Percentiles rank a stretch among this genome's conserved stretches.
Evolutionary conservation across 2,888 invertebrate genomes (phyloP).

Genomic region (Endotricha flammealis): DNA sequence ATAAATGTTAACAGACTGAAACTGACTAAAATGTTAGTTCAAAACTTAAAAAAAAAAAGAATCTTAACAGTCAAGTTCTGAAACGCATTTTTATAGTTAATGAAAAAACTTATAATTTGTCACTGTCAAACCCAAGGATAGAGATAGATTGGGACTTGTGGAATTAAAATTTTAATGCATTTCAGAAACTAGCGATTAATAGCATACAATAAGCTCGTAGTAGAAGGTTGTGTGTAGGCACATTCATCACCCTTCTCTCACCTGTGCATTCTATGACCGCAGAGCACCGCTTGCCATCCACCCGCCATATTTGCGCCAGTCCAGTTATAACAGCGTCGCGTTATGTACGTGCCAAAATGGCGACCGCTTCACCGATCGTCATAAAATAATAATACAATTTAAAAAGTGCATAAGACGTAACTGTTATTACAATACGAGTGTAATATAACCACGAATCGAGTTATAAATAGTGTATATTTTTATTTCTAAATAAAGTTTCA

Average conservation of each 20-base stretch:
- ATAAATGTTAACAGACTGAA: too few species aligned
- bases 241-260: slow-evolving; percentile 21
- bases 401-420: slow-evolving; percentile 29
- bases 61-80: too few species aligned
- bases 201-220: too few species aligned
- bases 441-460: slow-evolving; percentile 19
- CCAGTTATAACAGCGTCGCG: slow-evolving; percentile 45
- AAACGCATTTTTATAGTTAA: too few species aligned
- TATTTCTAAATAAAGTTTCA: slow-evolving; percentile 14
- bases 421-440: slow-evolving; percentile 26
- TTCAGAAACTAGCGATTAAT: too few species aligned
- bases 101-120: too few species aligned
- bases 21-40: too few species aligned
- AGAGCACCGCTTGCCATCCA: slow-evolving; percentile 33
- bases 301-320: slow-evolving; percentile 60
- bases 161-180: too few species aligned
- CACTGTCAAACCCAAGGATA: too few species aligned
- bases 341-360: slow-evolving; percentile 33
- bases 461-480: slow-evolving; percentile 9
- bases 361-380: slow-evolving; percentile 39
- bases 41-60: too few species aligned
- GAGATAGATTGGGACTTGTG: too few species aligned
- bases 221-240: too few species aligned
- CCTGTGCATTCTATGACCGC: slow-evolving; percentile 47
- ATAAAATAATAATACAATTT: slow-evolving; percentile 34